Evolutionary conservation across 30 jellyfish, hydroid and myxozoan genomes (phyloP), one percentile per base, ranked within the genome.

Genomic region (Catostylus mosaicus): DNA sequence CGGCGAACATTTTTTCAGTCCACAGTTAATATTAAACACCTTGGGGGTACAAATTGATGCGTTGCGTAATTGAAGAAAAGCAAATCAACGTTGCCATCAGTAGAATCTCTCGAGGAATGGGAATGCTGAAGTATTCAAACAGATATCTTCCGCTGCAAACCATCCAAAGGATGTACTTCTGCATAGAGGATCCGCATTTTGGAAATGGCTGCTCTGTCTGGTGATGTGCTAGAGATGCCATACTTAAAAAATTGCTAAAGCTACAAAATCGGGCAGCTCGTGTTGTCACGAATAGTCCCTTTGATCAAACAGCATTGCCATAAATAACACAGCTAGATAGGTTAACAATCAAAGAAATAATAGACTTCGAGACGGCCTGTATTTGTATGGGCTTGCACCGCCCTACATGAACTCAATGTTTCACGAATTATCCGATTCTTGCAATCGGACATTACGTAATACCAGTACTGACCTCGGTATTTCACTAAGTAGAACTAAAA

Each of bases 241-340:
- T 60, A 14, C 31, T 60, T 14, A 60, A 33, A 60, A 60, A 6
- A 22, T 56, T 60, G 73, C 46, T 14, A 8, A 60, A n/a, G 73
- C 73, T 60, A 26, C 1, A 60, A 60, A 60, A 60, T 60, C 73
- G 34, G 73, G 73, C 46, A 8, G n/a, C n/a, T 6, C 66, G 20
- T 30, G 30, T 51, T 24, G 20, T 30, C 29, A 48, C 62, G 22
- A n/a, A n/a, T n/a, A n/a, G n/a, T n/a, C n/a, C n/a, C n/a, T n/a
- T n/a, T n/a, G n/a, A n/a, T n/a, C n/a, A n/a, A n/a, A n/a, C n/a
- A n/a, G n/a, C n/a, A n/a, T n/a, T n/a, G n/a, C n/a, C n/a, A n/a
- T n/a, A n/a, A n/a, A n/a, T n/a, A n/a, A n/a, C n/a, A n/a, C n/a
- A n/a, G n/a, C n/a, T n/a, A n/a, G n/a, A n/a, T n/a, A n/a, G n/a